These are phyloP conservation scores for Melanaphis sacchari DNA, from an alignment of 1,140 invertebrate genomes.

Conservation along the genomic window DNA sequence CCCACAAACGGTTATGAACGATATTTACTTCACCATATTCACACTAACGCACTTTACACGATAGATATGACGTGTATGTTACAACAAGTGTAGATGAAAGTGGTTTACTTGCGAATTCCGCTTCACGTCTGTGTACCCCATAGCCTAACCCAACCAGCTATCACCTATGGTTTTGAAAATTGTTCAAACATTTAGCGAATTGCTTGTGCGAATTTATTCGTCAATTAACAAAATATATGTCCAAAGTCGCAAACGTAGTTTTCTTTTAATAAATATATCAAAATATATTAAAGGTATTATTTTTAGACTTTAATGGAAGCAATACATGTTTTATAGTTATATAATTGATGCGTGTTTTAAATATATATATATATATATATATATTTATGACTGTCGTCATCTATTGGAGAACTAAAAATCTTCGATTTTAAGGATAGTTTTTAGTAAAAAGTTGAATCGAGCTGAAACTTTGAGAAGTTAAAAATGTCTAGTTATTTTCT, in stretches of 20 bases:
- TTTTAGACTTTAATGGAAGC: no score
- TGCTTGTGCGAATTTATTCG: not conserved
- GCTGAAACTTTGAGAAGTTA: no score
- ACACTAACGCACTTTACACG: no score
- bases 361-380: no score
- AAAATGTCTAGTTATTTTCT: no score
- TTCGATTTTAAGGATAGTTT: no score
- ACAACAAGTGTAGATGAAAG: not conserved
- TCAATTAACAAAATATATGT: not conserved
- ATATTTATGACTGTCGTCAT: no score
- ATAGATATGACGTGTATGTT: not conserved
- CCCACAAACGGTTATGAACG: not conserved
- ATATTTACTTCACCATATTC: not conserved
- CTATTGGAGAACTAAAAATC: no score
- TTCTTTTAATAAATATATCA: not conserved
- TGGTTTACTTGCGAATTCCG: not conserved
- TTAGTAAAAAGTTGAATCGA: no score
- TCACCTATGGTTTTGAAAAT: not conserved
- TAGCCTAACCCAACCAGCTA: not conserved
- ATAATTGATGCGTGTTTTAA: no score
- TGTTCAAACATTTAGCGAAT: not conserved
- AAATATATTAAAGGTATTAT: no score
- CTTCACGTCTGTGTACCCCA: not conserved
- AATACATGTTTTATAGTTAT: no score
- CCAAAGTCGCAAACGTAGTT: not conserved